Base-by-base conservation (phyloP, 2,888 invertebrate species). In the Stenichneumon culpator region DNA sequence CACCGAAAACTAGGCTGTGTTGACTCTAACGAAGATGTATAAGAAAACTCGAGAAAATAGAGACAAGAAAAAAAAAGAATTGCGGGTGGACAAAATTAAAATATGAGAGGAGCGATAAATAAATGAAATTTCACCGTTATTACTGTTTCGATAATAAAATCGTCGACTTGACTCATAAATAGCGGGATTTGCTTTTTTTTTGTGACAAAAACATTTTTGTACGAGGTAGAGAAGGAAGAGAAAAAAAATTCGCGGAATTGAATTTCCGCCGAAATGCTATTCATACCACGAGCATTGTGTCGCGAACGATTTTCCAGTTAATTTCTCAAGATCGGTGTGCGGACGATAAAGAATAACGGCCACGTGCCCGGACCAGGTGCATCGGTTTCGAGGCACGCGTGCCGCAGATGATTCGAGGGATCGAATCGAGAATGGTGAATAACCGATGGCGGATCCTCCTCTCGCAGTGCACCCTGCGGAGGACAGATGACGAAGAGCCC, bases 331-430 rank as follows among this genome's bases (percentile, higher is more conserved):
- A 39, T 60, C 69, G 65, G 65, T 63, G 44, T 47, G 63, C 44
- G 63, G 7, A 63, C 70, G 57, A 79, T 47, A 50, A 60, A 52
- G 57, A 32, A 52, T 44, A 32, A 39, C 25, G 57, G 79, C 67
- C 79, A 67, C 85, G 85, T 79, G 82, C 57, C 69, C 63, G 54
- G 50, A 82, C 84, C 85, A 85, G 82, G 85, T 85, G 79, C 82
- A 85, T 75, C 65, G 60, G 67, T 11, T 25, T 22, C 39, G 70
- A 47, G 67, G 82, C 82, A 75, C 85, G 85, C 72, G 82, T 73
- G 54, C 68, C 50, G 57, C 63, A 67, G 65, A 79, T 65, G 69
- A 78, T 79, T 84, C 74, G 74, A 50, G 77, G 36, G 69, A 79
- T 69, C 67, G 57, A 81, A 68, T 70, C 25, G 83, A 70, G 83